These are phyloP conservation scores for Sebastes vulpes DNA, from an alignment of 2,797 vertebrate species.

Conservation along the genomic window DNA sequence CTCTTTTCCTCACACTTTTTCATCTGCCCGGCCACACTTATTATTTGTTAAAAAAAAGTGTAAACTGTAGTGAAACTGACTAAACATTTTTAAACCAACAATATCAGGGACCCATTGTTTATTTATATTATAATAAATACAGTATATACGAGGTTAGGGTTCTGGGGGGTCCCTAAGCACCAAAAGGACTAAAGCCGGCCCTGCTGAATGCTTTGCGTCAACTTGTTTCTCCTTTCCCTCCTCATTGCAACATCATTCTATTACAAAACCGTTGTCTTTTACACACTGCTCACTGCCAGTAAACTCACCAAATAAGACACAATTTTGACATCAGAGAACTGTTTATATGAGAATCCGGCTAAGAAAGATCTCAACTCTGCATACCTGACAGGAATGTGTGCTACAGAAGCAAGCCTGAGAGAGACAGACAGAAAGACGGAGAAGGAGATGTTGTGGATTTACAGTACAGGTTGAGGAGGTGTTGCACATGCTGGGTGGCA, in stretches of 20 bases:
- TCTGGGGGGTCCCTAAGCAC: no score
- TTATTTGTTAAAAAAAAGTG: no score
- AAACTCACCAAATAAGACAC: background rate
- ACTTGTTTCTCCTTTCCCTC: background rate
- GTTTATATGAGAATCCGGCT: background rate
- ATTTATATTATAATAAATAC: no score
- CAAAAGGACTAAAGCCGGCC: no score
- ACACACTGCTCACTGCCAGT: no score
- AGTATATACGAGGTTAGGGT: no score
- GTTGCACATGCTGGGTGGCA: slow-evolving; percentile 35
- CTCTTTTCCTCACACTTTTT: no score
- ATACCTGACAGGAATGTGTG: background rate
- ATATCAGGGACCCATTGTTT: no score
- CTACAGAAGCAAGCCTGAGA: background rate
- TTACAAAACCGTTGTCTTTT: background rate
- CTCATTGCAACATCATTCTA: background rate
- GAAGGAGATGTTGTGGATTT: slow-evolving; percentile 17
- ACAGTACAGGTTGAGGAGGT: slow-evolving; percentile 8
- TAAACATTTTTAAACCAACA: no score
- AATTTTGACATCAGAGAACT: background rate
- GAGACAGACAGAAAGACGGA: background rate
- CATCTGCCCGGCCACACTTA: no score
- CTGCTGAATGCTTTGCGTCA: background rate
- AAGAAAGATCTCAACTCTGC: background rate
- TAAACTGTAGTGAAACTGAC: no score